Conservation (phyloP, 2,113 vertebrate species). For the Delphinus delphis region DNA sequence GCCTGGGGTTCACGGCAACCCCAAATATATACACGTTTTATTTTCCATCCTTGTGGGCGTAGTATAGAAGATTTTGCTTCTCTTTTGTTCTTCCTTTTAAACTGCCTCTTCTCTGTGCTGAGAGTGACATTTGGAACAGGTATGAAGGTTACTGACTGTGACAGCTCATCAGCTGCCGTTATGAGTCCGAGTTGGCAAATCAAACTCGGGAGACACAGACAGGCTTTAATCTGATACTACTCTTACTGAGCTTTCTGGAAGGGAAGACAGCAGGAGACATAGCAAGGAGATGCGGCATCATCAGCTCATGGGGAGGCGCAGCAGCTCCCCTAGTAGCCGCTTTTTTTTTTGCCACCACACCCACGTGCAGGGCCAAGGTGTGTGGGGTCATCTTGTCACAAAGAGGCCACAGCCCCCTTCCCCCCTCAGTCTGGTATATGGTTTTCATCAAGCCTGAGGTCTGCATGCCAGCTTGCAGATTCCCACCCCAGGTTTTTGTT, state of each 20-base stretch:
- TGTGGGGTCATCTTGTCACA: conserved; percentile 11
- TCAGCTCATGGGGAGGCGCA: not conserved
- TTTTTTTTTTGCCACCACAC: not conserved
- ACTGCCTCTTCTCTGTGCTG: not conserved
- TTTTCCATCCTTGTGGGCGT: not conserved
- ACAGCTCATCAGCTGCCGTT: not conserved
- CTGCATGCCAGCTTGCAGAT: not conserved
- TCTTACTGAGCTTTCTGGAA: not conserved
- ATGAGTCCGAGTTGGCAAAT: not conserved
- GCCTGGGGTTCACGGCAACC: not conserved
- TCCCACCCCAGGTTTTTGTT: conserved; percentile 51
- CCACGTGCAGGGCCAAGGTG: not conserved
- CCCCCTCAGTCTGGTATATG: not conserved
- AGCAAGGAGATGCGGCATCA: not conserved
- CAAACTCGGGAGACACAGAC: not conserved
- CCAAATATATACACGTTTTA: not conserved
- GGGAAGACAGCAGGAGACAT: not conserved
- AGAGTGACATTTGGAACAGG: not conserved
- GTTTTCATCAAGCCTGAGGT: conserved; percentile 55
- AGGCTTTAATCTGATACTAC: not conserved
- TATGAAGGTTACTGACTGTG: not conserved
- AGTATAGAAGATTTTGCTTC: not conserved
- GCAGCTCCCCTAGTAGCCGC: not conserved
- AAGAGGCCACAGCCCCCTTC: not conserved
- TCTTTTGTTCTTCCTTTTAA: not conserved